phyloP scores from a whole-genome alignment of 2,888 invertebrate genomes.

The Exocentrus adspersus region DNA sequence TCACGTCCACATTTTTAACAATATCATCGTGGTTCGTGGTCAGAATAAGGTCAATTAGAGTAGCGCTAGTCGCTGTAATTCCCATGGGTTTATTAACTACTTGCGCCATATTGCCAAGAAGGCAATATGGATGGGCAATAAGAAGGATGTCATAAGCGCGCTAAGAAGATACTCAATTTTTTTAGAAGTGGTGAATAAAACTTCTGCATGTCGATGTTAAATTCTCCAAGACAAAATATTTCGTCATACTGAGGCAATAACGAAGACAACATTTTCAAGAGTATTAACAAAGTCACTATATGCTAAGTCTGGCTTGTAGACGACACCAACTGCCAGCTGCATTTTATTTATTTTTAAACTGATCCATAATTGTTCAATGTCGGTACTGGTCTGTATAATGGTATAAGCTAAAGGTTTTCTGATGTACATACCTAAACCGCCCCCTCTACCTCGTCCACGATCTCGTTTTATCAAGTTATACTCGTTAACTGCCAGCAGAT shows the following conservation, averaged over 20 bases:
- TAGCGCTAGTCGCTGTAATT: not conserved
- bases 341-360: not conserved
- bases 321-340: not conserved
- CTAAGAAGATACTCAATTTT: not conserved
- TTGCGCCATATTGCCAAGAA: not conserved
- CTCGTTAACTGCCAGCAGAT: too few species aligned
- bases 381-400: too few species aligned
- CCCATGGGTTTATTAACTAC: not conserved
- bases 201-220: not conserved
- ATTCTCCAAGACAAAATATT: not conserved
- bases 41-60: not conserved
- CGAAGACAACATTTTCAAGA: not conserved
- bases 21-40: not conserved
- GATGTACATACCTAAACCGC: too few species aligned
- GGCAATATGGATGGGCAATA: too few species aligned
- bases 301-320: not conserved
- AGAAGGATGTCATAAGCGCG: too few species aligned
- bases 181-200: not conserved
- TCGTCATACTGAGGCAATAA: not conserved
- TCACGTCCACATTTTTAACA: not conserved
- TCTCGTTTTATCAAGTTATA: too few species aligned
- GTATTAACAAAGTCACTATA: not conserved
- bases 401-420: too few species aligned
- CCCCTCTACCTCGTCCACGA: too few species aligned
- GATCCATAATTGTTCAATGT: not conserved